Base-by-base conservation (phyloP, 2,888 invertebrate species). In the Chironomus riparius region DNA sequence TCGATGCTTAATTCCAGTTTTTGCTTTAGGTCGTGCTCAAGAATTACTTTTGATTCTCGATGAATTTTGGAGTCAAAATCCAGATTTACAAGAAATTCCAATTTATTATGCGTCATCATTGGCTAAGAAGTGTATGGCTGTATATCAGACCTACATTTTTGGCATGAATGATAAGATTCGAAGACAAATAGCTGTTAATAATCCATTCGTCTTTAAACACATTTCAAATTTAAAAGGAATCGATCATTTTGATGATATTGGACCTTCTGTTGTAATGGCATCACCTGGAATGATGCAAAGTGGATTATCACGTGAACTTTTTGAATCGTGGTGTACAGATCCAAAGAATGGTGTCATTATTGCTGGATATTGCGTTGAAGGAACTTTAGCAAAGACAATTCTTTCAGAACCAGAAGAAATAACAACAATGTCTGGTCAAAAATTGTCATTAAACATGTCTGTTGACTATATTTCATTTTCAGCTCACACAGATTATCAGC, bases 241-340 rank as follows among this genome's bases (percentile, higher is more conserved):
- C 81, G 99, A 99, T 83, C 98, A 99, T 84, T 99, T 99, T 85
- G 98, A 99, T 80, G 99, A 99, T 84, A 94, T 98, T 76, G 99
- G 99, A 0, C 99, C 99, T 0, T 99, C 98, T 81, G 98, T 99
- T n/a, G 93, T 99, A 28, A 94, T 99, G 93, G 99, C 99, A 1
- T 95, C 96, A 0, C 99, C 99, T 0, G 99, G 99, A 82, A 99
- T 99, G 98, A 95, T 99, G 95, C 99, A 99, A 86, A 97, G 95
- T 80, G 99, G 99, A 0, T 86, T 99, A 22, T 98, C 97, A 0
- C 86, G 98, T 47, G 99, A 99, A 82, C 87, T 99, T 68, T 99
- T 99, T 86, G 99, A 99, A 86, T 93, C 91, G 10, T 99, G 99
- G 99, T 99, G 99, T 84, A 95, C 97, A 0, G 98, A 99, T 85